Evolutionary conservation across 2,113 vertebrate species (phyloP), one percentile per base, ranked within the genome.

Genomic region (Clarias magur): DNA sequence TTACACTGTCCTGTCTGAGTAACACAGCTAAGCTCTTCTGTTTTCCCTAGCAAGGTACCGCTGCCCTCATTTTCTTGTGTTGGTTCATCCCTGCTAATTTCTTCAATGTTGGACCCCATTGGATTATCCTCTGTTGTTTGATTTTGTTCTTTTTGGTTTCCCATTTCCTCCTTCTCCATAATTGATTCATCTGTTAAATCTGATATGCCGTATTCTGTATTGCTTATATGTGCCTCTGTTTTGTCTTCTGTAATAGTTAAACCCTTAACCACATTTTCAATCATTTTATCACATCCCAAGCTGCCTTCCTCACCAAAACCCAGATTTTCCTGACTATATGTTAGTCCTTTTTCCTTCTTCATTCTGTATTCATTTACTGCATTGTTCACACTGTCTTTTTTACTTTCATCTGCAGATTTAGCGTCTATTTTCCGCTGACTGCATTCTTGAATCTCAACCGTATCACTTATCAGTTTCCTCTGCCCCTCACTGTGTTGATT

Each of bases 221-320:
- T 63, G 62, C 65, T 57, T 21, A 38, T 17, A 8, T 63, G 67
- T 72, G 76, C 76, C 48, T 85, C 81, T 21, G 34, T 67, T 12
- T 88, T 90, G n/a, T 23, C 78, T 53, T 92, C 88, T 89, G 91
- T 92, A 65, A 93, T 91, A 23, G 92, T 91, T 80, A 94, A 59
- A 59, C 90, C 91, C 87, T 93, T 89, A 82, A 92, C 85, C 91
- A 94, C 93, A 91, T 91, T 90, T 88, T 90, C 89, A 85, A 93
- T 93, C n/a, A 93, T 93, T 56, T 76, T 83, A 80, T 93, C 65
- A 16, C 93, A 93, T 48, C 93, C 93, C 6, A 17, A 59, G 0
- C 92, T 89, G 25, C 91, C 92, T 56, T 91, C 91, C 0, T 87
- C 57, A 48, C 19, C 38, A 62, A 80, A 54, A 87, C 91, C 87